Conservation (phyloP, 1,140 invertebrate genomes). For the Eufriesea mexicana region DNA sequence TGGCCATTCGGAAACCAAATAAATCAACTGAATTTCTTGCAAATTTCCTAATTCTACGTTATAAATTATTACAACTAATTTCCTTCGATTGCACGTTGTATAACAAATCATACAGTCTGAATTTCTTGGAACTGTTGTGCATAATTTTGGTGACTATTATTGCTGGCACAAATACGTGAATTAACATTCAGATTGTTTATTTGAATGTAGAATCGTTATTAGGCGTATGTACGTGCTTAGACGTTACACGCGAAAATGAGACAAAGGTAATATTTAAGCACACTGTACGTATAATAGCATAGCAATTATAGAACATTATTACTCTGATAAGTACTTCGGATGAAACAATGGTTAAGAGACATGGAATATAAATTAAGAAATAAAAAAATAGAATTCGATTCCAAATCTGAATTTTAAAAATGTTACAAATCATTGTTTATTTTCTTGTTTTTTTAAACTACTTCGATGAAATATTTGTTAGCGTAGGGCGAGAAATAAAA, state of each 20-base stretch:
- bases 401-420: not conserved
- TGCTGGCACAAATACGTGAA: constrained; percentile 7
- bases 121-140: not conserved
- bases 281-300: not conserved
- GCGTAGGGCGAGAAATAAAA: no score
- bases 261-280: constrained; percentile 25
- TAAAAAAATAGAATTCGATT: not conserved
- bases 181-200: constrained; percentile 27
- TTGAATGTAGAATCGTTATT: constrained; percentile 19
- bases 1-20: no score
- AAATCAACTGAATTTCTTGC: no score
- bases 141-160: not conserved
- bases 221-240: constrained; percentile 3
- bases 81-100: not conserved
- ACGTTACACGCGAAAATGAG: not conserved
- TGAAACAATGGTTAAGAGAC: not conserved
- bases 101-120: not conserved
- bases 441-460: no score
- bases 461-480: no score
- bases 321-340: not conserved
- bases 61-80: not conserved
- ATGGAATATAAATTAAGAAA: not conserved
- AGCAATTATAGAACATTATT: constrained; percentile 7
- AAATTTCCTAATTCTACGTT: no score
- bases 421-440: no score